Conservation (phyloP, 2,113 vertebrate genomes). For the Leptobrachium ailaonicum region DNA sequence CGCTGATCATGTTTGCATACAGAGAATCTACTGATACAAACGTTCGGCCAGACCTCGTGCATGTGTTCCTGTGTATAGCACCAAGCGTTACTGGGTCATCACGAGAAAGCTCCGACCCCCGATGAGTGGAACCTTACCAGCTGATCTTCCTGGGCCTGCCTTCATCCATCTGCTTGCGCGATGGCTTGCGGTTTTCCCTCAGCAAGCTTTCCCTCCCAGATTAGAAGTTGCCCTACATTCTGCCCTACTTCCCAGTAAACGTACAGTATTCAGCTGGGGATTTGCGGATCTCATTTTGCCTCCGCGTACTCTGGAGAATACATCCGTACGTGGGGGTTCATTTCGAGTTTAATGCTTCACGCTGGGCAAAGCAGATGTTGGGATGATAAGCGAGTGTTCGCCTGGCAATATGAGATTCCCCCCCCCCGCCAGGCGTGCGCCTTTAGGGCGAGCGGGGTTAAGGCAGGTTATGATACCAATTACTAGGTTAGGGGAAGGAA, state of each 20-base stretch:
- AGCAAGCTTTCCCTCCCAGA: constrained; percentile 38
- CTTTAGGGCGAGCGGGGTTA: neutral
- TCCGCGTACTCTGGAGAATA: constrained; percentile 12
- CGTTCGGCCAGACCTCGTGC: too few species aligned
- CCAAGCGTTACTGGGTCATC: too few species aligned
- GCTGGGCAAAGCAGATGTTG: constrained; percentile 24
- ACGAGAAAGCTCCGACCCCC: too few species aligned
- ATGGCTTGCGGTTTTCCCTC: constrained; percentile 26
- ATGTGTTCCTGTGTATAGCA: too few species aligned
- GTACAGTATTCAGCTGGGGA: constrained; percentile 28
- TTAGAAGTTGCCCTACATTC: constrained; percentile 46
- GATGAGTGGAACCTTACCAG: neutral
- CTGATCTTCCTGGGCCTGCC: constrained; percentile 25
- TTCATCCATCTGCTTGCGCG: constrained; percentile 39
- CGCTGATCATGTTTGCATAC: too few species aligned
- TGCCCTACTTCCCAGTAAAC: constrained; percentile 37
- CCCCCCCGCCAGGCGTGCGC: neutral
- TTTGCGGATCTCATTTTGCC: constrained; percentile 34
- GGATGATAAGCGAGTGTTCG: neutral
- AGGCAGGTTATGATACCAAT: neutral
- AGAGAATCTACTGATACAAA: too few species aligned
- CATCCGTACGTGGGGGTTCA: constrained; percentile 14
- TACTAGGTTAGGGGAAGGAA: neutral
- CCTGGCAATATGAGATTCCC: neutral
- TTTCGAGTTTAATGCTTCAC: constrained; percentile 24